Evolutionary conservation across 2,797 vertebrate genomes (phyloP).

Genomic region (Pangasius djambal): DNA sequence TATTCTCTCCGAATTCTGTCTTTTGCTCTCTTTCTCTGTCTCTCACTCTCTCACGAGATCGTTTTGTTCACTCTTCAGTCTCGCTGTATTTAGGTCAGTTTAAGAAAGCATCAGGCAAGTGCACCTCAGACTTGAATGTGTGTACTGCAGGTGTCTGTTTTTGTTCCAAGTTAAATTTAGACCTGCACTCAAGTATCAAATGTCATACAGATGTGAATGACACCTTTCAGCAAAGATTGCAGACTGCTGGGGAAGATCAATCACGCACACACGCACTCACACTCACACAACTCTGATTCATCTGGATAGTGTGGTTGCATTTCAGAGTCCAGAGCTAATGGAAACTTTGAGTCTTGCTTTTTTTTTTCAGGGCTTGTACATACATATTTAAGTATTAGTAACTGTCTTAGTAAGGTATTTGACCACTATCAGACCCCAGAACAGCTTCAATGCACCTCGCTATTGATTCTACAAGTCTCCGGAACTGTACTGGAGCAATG

Average conservation of each 20-base stretch:
- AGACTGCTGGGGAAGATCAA: conserved; percentile 51
- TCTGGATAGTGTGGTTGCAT: conserved; percentile 31
- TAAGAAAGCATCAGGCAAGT: conserved; percentile 63
- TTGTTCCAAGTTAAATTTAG: conserved; percentile 75
- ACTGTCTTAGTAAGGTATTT: not conserved
- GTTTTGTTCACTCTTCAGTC: not conserved
- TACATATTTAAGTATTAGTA: not conserved
- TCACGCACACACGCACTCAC: conserved; percentile 35
- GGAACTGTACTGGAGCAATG: not conserved
- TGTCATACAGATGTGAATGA: conserved; percentile 73
- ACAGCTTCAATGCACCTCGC: not conserved
- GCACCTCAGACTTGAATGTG: conserved; percentile 65
- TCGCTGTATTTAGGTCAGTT: conserved; percentile 56
- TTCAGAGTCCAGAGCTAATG: conserved; percentile 35
- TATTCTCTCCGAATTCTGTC: not conserved
- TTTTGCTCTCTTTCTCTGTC: not conserved
- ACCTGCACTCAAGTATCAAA: conserved; percentile 68
- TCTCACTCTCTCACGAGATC: not conserved
- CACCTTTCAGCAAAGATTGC: conserved; percentile 65
- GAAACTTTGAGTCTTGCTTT: conserved; percentile 36
- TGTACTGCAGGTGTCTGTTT: conserved; percentile 62
- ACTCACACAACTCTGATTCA: conserved; percentile 38
- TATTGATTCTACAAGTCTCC: not conserved
- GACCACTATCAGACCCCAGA: not conserved
- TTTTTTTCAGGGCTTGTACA: not conserved